phyloP scores from a whole-genome alignment of 2,888 invertebrate species.

The Leptarthrus brevirostris region DNA sequence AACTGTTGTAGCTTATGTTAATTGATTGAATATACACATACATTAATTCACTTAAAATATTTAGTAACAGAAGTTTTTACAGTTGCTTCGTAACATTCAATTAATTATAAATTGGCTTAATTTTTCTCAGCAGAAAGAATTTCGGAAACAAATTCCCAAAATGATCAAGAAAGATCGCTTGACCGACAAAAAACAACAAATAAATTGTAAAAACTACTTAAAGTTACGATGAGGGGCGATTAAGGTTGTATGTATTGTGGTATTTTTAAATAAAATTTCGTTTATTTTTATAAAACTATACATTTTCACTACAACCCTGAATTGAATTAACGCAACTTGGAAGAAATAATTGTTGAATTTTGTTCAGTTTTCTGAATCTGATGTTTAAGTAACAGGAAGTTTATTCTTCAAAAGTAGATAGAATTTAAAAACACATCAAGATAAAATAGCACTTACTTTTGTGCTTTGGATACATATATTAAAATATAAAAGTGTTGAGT shows the following conservation, averaged over 20 bases:
- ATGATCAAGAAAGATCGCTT: not conserved
- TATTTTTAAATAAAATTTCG: constrained; percentile 18
- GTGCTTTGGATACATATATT: no score
- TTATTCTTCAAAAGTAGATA: no score
- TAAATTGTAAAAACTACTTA: not conserved
- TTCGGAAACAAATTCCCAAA: not conserved
- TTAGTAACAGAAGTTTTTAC: constrained; percentile 25
- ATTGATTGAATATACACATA: constrained; percentile 40
- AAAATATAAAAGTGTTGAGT: no score
- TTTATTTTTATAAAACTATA: constrained; percentile 14
- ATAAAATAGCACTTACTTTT: no score
- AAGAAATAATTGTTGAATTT: not conserved
- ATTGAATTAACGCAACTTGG: constrained; percentile 5
- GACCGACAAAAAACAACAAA: not conserved
- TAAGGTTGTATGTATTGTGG: not conserved
- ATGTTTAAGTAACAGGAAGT: no score
- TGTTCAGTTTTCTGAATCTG: no score
- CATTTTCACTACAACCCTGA: constrained; percentile 28
- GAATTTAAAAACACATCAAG: no score
- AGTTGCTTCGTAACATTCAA: not conserved
- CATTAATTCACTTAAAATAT: constrained; percentile 32
- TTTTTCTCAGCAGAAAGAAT: no score
- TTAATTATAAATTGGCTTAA: not conserved
- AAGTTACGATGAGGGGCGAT: not conserved
- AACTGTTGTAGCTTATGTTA: constrained; percentile 34